Percentiles rank a stretch among this genome's conserved stretches.
Conservation (phyloP, 1,140 invertebrate species). For the Leptinotarsa undecemlineata region DNA sequence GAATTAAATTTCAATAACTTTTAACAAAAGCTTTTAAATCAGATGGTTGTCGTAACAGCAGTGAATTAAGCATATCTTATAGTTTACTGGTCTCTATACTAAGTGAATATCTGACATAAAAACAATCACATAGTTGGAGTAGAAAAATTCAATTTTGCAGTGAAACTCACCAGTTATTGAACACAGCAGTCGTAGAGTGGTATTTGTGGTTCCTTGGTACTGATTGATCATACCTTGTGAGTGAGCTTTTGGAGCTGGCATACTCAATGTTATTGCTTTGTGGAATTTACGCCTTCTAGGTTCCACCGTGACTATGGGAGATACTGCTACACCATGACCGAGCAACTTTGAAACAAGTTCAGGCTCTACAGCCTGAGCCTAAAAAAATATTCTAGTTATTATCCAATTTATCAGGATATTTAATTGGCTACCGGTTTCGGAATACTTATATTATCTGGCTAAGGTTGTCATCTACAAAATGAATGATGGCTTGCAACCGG, state of each 20-base stretch:
- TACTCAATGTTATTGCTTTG: conserved; percentile 92
- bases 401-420: too few relatives aligned
- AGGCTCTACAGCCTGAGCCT: conserved; percentile 88
- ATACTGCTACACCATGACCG: conserved; percentile 87
- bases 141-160: conserved; percentile 10
- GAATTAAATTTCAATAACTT: neutral
- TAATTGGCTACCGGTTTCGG: too few relatives aligned
- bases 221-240: conserved; percentile 89
- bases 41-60: neutral
- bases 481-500: too few relatives aligned
- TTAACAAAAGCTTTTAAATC: neutral
- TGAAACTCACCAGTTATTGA: conserved; percentile 84
- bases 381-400: conserved; percentile 33
- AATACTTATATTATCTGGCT: too few relatives aligned
- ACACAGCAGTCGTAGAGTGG: conserved; percentile 84
- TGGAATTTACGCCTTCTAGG: conserved; percentile 94
- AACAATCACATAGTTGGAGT: neutral
- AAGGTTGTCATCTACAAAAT: too few relatives aligned
- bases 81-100: neutral
- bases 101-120: conserved; percentile 6
- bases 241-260: conserved; percentile 87
- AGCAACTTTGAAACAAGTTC: conserved; percentile 83
- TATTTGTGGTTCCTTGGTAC: conserved; percentile 74
- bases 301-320: conserved; percentile 96
- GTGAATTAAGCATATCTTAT: conserved; percentile 7